Percentiles rank a stretch among this genome's conserved stretches.
Evolutionary conservation across 2,113 vertebrate species (phyloP).

Genomic region (Oplegnathus fasciatus): DNA sequence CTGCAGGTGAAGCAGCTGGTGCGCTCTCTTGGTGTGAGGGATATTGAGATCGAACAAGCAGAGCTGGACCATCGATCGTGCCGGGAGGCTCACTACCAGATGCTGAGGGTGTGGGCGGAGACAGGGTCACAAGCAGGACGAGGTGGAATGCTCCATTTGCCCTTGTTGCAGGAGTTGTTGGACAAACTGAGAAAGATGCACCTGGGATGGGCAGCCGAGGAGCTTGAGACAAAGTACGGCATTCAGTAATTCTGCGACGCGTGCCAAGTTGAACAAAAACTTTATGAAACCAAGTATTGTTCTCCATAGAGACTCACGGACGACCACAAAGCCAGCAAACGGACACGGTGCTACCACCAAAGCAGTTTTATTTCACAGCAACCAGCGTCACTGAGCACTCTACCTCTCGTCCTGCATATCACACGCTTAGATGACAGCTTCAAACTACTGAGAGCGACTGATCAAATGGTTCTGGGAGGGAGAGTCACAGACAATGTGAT

Average conservation of each 20-base stretch:
- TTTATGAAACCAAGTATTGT: constrained; percentile 67
- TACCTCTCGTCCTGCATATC: constrained; percentile 17
- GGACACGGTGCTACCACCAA: constrained; percentile 29
- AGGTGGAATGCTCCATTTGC: constrained; percentile 58
- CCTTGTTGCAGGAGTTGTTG: constrained; percentile 71
- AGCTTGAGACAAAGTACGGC: constrained; percentile 77
- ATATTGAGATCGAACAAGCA: constrained; percentile 81
- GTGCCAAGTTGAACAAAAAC: constrained; percentile 27
- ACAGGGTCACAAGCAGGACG: constrained; percentile 7
- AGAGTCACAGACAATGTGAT: neutral
- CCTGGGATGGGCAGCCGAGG: constrained; percentile 76
- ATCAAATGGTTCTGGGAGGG: neutral
- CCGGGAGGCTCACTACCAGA: constrained; percentile 84
- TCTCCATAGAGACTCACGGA: constrained; percentile 15
- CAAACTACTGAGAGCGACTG: constrained; percentile 24
- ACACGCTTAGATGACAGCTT: neutral
- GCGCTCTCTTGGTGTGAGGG: constrained; percentile 80
- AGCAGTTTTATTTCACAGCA: constrained; percentile 28
- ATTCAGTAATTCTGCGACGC: constrained; percentile 50
- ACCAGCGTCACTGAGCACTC: constrained; percentile 21
- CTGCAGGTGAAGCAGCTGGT: constrained; percentile 81
- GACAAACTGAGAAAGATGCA: constrained; percentile 77
- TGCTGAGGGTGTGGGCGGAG: constrained; percentile 82
- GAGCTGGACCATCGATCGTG: constrained; percentile 76
- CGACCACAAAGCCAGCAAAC: neutral